Evolutionary conservation across 92 coral and sea anemone species (phyloP), one percentile per base, ranked within the genome.

Genomic region (Epizoanthus stellaris): DNA sequence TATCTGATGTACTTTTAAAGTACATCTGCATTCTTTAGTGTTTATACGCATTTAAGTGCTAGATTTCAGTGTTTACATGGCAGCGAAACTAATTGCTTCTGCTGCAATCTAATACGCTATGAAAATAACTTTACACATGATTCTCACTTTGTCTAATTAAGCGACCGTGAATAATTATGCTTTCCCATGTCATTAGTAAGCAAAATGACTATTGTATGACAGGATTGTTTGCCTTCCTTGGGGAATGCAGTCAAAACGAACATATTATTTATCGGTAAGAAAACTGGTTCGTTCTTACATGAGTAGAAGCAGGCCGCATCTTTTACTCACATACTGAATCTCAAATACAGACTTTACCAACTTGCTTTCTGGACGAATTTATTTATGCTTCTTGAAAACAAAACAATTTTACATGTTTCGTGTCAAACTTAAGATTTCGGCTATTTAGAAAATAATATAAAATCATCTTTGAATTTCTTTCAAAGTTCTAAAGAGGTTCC

Each of bases 371-470:
- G 17, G 16, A 14, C 30, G 66, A 15, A 73, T 56, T 49, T 3
- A 15, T 56, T 34, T 1, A 56, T 36, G 49, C 52, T n/a, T 45
- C 67, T 77, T 17, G 70, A 62, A 45, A 14, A 39, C 43, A 62
- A 76, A 38, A 42, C 21, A 60, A 62, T 61, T 52, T 3, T 60
- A 61, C 42, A 14, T 4, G 42, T 61, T 62, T 61, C 56, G 12
- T 60, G 70, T 77, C 57, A 20, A 60, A 76, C 20, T 36, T 19
- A 60, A 40, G 61, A 61, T 17, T 16, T 40, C 34, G 34, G 42
- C 49, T 77, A 77, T 77, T 60, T 77, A 38, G 82, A 40, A 59
- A 77, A 77, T 13, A 39, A 77, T 77, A 39, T 53, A 54, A 25
- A 54, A 25, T 8, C 25, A 7, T 57, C 52, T 30, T 57, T 54